Conservation (phyloP, 1,140 invertebrate genomes). For the Seison nebaliae region DNA sequence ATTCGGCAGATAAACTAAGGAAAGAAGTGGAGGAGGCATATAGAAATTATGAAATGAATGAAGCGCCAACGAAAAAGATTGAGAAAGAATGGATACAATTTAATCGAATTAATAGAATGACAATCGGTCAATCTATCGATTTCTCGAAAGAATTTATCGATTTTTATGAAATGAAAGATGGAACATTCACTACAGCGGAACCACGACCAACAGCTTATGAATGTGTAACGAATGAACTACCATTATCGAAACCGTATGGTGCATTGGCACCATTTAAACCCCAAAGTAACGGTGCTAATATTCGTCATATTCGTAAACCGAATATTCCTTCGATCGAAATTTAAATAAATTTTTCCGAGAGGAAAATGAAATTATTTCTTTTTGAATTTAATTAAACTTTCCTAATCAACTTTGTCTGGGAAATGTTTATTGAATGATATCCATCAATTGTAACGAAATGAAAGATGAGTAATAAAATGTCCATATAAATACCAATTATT, state of each 20-base stretch:
- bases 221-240: constrained; percentile 27
- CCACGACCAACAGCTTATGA: constrained; percentile 29
- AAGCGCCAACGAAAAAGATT: constrained; percentile 21
- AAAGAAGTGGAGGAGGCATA: constrained; percentile 18
- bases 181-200: constrained; percentile 24
- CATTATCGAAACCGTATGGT: constrained; percentile 27
- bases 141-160: not conserved
- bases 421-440: too few species aligned
- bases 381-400: too few species aligned
- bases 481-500: too few species aligned
- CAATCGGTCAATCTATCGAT: constrained; percentile 1
- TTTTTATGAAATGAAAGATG: constrained; percentile 17
- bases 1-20: constrained; percentile 22
- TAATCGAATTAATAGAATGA: constrained; percentile 17
- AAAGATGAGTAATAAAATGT: too few species aligned
- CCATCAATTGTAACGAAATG: too few species aligned
- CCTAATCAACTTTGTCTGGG: too few species aligned
- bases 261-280: constrained; percentile 28
- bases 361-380: too few species aligned
- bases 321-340: constrained; percentile 28
- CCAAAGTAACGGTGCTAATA: constrained; percentile 22
- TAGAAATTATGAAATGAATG: constrained; percentile 17
- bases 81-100: constrained; percentile 20
- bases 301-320: constrained; percentile 28
- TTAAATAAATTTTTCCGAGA: too few species aligned